Base-by-base conservation (phyloP, 2,888 invertebrate genomes). In the Cistogaster globosa region DNA sequence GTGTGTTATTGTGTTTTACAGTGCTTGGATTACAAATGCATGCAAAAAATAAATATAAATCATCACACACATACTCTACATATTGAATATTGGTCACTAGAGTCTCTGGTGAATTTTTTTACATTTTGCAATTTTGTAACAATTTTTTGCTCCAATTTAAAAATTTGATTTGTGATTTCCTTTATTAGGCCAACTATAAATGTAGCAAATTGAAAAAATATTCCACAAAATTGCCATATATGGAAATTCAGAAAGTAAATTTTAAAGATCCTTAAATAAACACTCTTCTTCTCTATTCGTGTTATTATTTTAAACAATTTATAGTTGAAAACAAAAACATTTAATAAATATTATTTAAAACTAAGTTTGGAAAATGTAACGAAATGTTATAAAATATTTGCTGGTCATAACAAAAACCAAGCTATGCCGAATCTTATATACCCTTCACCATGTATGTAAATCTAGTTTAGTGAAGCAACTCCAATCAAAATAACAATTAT, bases 31-130 rank as follows among this genome's bases (percentile, higher is more conserved):
- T 51, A 36, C 22, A 38, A 60, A 22, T 38, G 14, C 58, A 69
- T 69, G 42, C 53, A 78, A 69, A 38, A 60, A 7, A 48, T 18
- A 62, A 36, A 74, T 53, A 55, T 62, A 67, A 77, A 77, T 57
- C 60, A 65, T 38, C 58, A 58, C 32, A 26, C n/a, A 48, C 51
- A 42, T 75, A 38, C 55, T 45, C 45, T 45, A 65, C 65, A 48
- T 57, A 67, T 26, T n/a, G 45, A 45, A 84, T 84, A 58, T 84
- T 84, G 84, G 84, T 84, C 84, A 84, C 75, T 80, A 60, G 71
- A 76, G 60, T 42, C 2, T 16, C 8, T 22, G 12, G 45, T 20
- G 8, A 32, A 32, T 8, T 32, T 32, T 48, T 65, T 58, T 67
- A 26, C 18, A 71, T 77, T 53, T 60, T 42, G 60, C 62, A 60